Percentiles rank a stretch among this genome's conserved stretches.
These are phyloP conservation scores for Dolichotis patagonum DNA, from an alignment of 2,113 vertebrate genomes.

Conservation along the genomic window DNA sequence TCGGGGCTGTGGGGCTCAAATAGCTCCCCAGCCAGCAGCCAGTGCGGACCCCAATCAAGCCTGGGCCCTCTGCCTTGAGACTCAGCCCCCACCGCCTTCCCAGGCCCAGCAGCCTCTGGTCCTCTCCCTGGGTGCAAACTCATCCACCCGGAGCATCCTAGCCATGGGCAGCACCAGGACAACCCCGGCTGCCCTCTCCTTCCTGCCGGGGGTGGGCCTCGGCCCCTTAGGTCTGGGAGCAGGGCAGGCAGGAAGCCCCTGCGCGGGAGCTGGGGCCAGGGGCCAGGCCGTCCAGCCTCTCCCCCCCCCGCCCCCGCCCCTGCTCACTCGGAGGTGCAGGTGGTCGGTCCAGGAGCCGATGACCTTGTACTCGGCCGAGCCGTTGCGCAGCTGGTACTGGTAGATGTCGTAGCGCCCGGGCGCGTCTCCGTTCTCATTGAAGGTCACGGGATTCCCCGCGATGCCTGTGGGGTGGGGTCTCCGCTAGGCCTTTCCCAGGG, in stretches of 20 bases:
- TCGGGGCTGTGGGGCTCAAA: not conserved
- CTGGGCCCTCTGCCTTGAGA: not conserved
- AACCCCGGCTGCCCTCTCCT: not conserved
- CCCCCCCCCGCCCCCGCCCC: not conserved
- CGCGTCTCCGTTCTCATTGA: slow-evolving; percentile 96
- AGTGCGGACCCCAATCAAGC: not conserved
- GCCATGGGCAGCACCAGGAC: not conserved
- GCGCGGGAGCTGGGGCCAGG: not conserved
- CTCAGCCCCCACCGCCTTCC: not conserved
- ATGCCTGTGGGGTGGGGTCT: slow-evolving; percentile 88
- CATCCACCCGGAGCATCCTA: not conserved
- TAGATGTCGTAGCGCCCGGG: slow-evolving; percentile 97
- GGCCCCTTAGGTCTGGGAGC: not conserved
- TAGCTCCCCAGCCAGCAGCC: not conserved
- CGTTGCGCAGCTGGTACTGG: slow-evolving; percentile 95
- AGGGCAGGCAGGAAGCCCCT: not conserved
- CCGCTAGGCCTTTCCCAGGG: not conserved
- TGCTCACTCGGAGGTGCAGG: slow-evolving; percentile 92
- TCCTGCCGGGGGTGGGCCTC: not conserved
- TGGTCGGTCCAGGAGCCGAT: slow-evolving; percentile 96
- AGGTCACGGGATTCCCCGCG: slow-evolving; percentile 94
- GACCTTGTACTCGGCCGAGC: slow-evolving; percentile 93
- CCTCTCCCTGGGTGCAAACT: not conserved
- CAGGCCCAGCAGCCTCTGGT: not conserved
- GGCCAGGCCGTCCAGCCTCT: not conserved